Conservation (phyloP, 2,797 vertebrate genomes). For the Lagodon rhomboides region DNA sequence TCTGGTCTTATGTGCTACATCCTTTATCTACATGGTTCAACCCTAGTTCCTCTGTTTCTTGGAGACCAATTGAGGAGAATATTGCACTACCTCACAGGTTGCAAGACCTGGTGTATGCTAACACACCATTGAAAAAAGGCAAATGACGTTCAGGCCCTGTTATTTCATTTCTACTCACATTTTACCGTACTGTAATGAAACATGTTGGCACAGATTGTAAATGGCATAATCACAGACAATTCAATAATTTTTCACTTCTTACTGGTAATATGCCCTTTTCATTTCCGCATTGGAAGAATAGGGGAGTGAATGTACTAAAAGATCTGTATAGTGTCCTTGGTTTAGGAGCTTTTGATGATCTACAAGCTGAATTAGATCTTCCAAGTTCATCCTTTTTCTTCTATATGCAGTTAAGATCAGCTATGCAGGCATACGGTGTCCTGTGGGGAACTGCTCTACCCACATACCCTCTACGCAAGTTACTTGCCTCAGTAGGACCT, state of each 20-base stretch:
- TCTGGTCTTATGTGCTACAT: not conserved
- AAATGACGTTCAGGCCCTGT: too few species aligned
- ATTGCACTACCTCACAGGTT: not conserved
- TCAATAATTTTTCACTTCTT: not conserved
- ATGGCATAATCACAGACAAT: not conserved
- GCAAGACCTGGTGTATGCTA: not conserved
- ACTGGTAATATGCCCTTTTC: not conserved
- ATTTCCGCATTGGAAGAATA: not conserved
- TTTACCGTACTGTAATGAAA: not conserved
- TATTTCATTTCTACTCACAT: not conserved
- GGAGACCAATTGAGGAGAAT: constrained; percentile 1
- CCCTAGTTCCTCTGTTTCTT: not conserved
- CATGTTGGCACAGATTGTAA: not conserved
- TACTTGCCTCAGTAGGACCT: not conserved
- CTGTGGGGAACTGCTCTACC: not conserved
- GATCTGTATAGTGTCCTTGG: not conserved
- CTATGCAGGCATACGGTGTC: not conserved
- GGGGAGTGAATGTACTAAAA: not conserved
- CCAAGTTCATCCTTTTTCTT: not conserved
- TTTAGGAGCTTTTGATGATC: constrained; percentile 3
- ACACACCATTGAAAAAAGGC: not conserved
- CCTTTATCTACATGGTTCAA: too few species aligned
- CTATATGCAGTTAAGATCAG: not conserved
- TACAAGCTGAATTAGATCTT: not conserved
- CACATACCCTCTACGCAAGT: not conserved